A percentile compares a stretch with the other conserved stretches of the same genome.
phyloP scores from a whole-genome alignment of 2,797 vertebrate species.

The Sphenopsis melanotis region DNA sequence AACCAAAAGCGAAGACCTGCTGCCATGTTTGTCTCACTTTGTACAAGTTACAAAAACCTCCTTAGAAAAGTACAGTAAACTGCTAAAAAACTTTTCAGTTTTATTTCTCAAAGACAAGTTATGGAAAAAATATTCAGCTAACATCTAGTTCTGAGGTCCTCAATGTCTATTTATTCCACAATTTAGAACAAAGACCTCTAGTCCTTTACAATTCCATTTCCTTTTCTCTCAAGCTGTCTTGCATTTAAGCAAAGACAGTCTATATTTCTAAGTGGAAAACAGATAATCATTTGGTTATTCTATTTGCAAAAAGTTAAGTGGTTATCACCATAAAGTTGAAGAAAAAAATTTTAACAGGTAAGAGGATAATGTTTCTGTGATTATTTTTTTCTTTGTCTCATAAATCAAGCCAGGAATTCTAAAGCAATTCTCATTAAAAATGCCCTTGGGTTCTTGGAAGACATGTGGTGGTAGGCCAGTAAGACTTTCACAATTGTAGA shows the following conservation, averaged over 20 bases:
- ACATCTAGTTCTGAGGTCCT: not conserved
- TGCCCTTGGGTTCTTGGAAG: not conserved
- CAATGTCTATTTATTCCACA: not conserved
- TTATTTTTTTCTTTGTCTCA: not conserved
- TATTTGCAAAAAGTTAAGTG: not conserved
- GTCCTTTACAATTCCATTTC: not conserved
- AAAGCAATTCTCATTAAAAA: slow-evolving; percentile 12
- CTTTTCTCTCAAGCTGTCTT: not conserved
- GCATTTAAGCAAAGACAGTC: not conserved
- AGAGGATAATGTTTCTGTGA: not conserved
- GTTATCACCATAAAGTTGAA: not conserved
- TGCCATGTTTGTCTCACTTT: not conserved
- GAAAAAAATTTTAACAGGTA: not conserved
- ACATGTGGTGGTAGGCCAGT: not conserved
- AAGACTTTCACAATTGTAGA: not conserved
- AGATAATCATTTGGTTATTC: not conserved
- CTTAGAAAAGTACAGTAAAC: not conserved
- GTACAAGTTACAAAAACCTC: not conserved
- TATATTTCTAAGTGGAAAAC: not conserved
- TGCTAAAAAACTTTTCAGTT: not conserved
- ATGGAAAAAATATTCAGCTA: not conserved
- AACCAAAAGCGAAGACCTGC: not conserved
- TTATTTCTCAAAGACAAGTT: not conserved
- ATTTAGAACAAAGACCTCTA: not conserved
- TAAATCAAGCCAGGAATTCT: slow-evolving; percentile 31